A percentile compares a stretch with the other conserved stretches of the same genome.
Evolutionary conservation across 2,888 invertebrate genomes (phyloP).

Genomic region (Drosophila nr. perissopoda): DNA sequence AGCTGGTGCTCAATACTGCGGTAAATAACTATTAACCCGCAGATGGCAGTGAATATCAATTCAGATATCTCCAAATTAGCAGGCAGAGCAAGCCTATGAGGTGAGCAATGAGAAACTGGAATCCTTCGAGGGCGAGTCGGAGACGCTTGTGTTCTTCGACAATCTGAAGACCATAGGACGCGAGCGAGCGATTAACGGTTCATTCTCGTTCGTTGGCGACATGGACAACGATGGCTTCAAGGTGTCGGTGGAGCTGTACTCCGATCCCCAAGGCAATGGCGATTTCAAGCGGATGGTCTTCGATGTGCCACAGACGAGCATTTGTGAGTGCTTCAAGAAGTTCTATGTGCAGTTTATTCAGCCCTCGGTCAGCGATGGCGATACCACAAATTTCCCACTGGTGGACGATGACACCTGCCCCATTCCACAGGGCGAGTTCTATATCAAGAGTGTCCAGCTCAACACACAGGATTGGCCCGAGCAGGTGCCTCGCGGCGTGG

Average conservation of each 20-base stretch:
- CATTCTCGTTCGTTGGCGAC: slow-evolving; percentile 64
- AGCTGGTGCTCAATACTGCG: slow-evolving; percentile 48
- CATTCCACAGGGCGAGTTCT: slow-evolving; percentile 74
- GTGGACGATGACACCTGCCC: slow-evolving; percentile 76
- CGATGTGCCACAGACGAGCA: slow-evolving; percentile 73
- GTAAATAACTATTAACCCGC: slow-evolving; percentile 29
- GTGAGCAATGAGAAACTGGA: slow-evolving; percentile 72
- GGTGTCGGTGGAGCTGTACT: slow-evolving; percentile 70
- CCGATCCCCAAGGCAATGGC: slow-evolving; percentile 74
- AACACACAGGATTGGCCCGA: slow-evolving; percentile 78
- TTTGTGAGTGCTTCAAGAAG: slow-evolving; percentile 79
- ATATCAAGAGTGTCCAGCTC: slow-evolving; percentile 63
- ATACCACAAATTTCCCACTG: slow-evolving; percentile 73
- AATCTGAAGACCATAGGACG: slow-evolving; percentile 62
- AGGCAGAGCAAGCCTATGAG: slow-evolving; percentile 71
- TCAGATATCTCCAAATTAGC: neutral
- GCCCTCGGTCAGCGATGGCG: slow-evolving; percentile 67
- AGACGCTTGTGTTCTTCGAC: slow-evolving; percentile 63
- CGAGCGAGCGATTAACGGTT: slow-evolving; percentile 72
- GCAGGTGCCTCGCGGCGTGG: slow-evolving; percentile 74
- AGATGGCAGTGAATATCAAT: neutral
- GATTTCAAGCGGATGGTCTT: slow-evolving; percentile 74
- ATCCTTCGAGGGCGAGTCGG: slow-evolving; percentile 62
- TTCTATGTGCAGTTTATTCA: slow-evolving; percentile 76
- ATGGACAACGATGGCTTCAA: slow-evolving; percentile 75